Conservation (phyloP, 2,888 invertebrate species). For the Drosophila siamana region DNA sequence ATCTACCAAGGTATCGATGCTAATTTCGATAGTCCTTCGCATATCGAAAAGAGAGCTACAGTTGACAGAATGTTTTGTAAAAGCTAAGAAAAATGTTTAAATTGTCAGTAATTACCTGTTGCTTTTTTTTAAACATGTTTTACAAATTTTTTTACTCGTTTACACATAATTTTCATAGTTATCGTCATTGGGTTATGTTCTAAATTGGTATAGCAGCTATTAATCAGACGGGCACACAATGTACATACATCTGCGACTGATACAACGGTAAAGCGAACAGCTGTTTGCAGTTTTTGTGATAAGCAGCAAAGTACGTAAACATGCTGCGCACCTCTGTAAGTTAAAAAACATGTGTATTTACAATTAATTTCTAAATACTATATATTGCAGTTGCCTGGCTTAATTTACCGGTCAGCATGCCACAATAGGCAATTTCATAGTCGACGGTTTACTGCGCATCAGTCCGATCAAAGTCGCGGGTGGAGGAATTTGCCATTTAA, state of each 20-base stretch:
- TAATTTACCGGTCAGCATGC: background rate
- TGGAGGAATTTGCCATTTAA: constrained; percentile 26
- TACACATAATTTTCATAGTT: too few relatives aligned
- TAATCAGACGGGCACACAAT: background rate
- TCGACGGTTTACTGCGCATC: constrained; percentile 10
- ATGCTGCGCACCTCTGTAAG: constrained; percentile 37
- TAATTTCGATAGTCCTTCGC: too few relatives aligned
- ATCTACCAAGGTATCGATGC: too few relatives aligned
- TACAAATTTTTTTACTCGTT: too few relatives aligned
- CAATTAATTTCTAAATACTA: too few relatives aligned
- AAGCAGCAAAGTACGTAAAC: background rate
- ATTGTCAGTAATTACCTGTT: constrained; percentile 14
- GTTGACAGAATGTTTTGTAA: constrained; percentile 15
- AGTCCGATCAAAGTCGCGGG: background rate
- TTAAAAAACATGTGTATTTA: too few relatives aligned
- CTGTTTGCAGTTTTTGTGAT: constrained; percentile 30
- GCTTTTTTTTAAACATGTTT: too few relatives aligned
- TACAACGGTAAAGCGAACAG: constrained; percentile 24
- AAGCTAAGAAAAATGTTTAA: background rate
- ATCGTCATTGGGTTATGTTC: too few relatives aligned
- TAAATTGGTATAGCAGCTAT: background rate
- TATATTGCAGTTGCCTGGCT: background rate
- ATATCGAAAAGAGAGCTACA: constrained; percentile 9
- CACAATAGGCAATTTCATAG: constrained; percentile 28
- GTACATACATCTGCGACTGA: background rate